A percentile compares a stretch with the other conserved stretches of the same genome.
Evolutionary conservation across 2,113 vertebrate species (phyloP).

Genomic region (Hippocampus zosterae): DNA sequence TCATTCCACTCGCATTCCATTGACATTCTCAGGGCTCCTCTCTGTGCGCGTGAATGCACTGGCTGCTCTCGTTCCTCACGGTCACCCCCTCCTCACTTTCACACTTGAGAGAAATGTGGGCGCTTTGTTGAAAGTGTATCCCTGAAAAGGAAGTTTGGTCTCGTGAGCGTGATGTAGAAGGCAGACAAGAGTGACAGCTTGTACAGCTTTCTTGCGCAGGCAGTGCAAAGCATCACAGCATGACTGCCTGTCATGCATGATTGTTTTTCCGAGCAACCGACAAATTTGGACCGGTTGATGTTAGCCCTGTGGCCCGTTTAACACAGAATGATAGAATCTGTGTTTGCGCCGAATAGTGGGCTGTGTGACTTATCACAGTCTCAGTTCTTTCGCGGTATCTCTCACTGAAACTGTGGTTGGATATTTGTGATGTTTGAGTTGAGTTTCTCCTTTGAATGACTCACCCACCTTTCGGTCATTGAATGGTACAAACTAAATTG

Average conservation of each 20-base stretch:
- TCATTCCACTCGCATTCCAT: conserved; percentile 65
- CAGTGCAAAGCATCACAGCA: background rate
- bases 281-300: too few species aligned
- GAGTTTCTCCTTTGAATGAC: background rate
- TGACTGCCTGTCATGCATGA: background rate
- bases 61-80: conserved; percentile 6
- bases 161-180: background rate
- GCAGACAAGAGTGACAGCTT: background rate
- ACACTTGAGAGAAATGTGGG: conserved; percentile 3
- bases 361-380: conserved; percentile 6
- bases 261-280: background rate
- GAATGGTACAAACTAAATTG: conserved; percentile 8
- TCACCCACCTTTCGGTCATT: conserved; percentile 1
- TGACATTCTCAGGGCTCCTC: conserved; percentile 38
- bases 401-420: background rate
- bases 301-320: too few species aligned
- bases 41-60: conserved; percentile 29
- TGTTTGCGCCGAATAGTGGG: conserved; percentile 17
- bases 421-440: conserved; percentile 8
- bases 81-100: background rate
- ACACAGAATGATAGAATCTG: background rate
- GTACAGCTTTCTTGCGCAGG: background rate
- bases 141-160: background rate
- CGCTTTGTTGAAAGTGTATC: background rate
- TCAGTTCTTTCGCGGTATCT: background rate